Evolutionary conservation across 2,888 invertebrate genomes (phyloP).

Genomic region (Cryptocheilus praepositus): DNA sequence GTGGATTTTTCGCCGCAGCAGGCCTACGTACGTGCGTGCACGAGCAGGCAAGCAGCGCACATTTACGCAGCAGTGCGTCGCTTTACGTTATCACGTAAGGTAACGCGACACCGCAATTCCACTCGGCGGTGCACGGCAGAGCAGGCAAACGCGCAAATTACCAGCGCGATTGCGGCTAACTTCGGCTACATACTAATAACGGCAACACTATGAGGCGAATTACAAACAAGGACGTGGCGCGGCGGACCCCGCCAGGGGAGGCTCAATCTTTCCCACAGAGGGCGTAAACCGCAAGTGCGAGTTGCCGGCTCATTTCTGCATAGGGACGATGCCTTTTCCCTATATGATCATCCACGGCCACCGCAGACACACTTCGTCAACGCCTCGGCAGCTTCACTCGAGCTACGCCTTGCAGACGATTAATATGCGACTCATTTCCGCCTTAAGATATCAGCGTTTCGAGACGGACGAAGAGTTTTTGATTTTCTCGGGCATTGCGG

Average conservation of each 20-base stretch:
- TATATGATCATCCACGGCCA: background rate
- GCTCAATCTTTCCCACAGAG: conserved; percentile 53
- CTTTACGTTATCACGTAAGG: conserved; percentile 50
- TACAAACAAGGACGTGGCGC: conserved; percentile 60
- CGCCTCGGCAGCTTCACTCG: too few species aligned
- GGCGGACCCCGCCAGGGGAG: conserved; percentile 25
- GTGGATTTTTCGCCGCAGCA: conserved; percentile 8
- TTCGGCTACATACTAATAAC: conserved; percentile 62
- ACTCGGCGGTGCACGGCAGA: conserved; percentile 47
- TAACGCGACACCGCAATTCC: conserved; percentile 61
- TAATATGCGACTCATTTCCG: too few species aligned
- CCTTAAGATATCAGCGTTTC: too few species aligned
- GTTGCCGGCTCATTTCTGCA: conserved; percentile 2
- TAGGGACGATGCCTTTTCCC: background rate
- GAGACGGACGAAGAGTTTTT: too few species aligned
- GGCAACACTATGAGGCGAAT: conserved; percentile 54
- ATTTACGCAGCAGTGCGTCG: conserved; percentile 40
- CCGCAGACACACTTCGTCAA: too few species aligned
- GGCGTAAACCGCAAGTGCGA: conserved; percentile 49
- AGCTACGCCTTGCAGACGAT: too few species aligned
- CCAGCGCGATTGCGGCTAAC: conserved; percentile 59
- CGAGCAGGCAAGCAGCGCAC: conserved; percentile 22
- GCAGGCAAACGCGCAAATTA: conserved; percentile 58
- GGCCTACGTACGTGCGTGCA: conserved; percentile 3
- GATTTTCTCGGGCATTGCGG: too few species aligned